A percentile compares a stretch with the other conserved stretches of the same genome.
phyloP scores from a whole-genome alignment of 2,113 vertebrate genomes.

The Cryptotis parvus region DNA sequence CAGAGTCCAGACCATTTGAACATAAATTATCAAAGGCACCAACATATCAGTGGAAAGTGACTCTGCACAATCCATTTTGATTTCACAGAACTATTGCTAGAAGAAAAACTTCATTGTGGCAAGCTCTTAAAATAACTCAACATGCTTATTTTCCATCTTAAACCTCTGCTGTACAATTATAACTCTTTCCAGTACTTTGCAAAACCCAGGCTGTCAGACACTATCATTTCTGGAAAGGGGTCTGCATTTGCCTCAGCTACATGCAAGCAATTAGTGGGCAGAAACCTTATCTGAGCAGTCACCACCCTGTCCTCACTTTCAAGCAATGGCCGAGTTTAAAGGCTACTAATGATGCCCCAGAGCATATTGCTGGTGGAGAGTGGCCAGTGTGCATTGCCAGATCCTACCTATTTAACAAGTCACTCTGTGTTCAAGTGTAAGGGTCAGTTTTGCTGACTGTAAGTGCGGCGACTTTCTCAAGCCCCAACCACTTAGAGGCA shows the following conservation, averaged over 20 bases:
- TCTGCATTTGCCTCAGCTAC: slow-evolving; percentile 62
- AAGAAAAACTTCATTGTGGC: slow-evolving; percentile 52
- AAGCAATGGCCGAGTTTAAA: slow-evolving; percentile 58
- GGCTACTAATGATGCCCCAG: slow-evolving; percentile 57
- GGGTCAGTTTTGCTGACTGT: slow-evolving; percentile 54
- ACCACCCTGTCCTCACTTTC: slow-evolving; percentile 65
- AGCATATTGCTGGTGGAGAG: slow-evolving; percentile 8
- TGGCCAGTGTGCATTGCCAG: slow-evolving; percentile 59
- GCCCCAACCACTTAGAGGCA: slow-evolving; percentile 25
- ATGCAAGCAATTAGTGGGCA: slow-evolving; percentile 73
- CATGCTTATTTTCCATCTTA: slow-evolving; percentile 68
- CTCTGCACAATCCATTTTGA: slow-evolving; percentile 37
- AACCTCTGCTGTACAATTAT: slow-evolving; percentile 60
- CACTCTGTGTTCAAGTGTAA: slow-evolving; percentile 26
- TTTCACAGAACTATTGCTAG: slow-evolving; percentile 56
- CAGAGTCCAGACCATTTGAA: neutral
- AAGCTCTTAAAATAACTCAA: slow-evolving; percentile 72
- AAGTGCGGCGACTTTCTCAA: neutral
- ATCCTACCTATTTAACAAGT: slow-evolving; percentile 61
- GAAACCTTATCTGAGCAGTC: slow-evolving; percentile 68
- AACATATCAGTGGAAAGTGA: slow-evolving; percentile 53
- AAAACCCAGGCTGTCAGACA: slow-evolving; percentile 70
- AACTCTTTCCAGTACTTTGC: slow-evolving; percentile 62
- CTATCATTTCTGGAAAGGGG: slow-evolving; percentile 74
- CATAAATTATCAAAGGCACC: slow-evolving; percentile 57